phyloP scores from a whole-genome alignment of 2,797 vertebrate genomes.

The Pachyuromys duprasi region DNA sequence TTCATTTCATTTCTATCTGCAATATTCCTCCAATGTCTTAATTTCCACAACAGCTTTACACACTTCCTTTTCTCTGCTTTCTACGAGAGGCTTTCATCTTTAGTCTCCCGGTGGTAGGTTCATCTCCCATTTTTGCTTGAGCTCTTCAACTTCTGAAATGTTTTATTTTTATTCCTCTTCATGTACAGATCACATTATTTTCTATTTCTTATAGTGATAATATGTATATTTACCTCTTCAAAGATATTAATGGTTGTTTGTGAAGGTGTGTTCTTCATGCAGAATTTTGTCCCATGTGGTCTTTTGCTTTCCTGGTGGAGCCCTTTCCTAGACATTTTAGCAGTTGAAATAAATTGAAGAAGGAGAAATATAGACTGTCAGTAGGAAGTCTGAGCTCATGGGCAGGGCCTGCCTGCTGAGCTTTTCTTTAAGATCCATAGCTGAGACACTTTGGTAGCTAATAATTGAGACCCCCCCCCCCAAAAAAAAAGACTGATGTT shows the following conservation, averaged over 20 bases:
- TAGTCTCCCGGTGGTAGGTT: neutral
- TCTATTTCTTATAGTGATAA: neutral
- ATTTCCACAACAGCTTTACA: conserved; percentile 41
- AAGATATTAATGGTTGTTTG: neutral
- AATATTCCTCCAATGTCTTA: conserved; percentile 41
- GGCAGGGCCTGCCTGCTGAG: neutral
- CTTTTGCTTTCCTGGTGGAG: neutral
- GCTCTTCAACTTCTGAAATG: conserved; percentile 41
- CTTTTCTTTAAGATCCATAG: neutral
- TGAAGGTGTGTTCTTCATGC: neutral
- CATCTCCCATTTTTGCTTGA: neutral
- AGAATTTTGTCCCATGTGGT: neutral
- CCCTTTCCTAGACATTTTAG: neutral
- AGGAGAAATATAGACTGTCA: neutral
- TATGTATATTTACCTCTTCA: neutral
- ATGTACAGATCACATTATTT: neutral
- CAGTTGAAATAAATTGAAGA: neutral
- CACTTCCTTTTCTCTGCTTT: conserved; percentile 43
- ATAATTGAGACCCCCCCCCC: neutral
- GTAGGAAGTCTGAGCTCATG: neutral
- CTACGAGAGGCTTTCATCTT: conserved; percentile 50
- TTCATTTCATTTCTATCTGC: conserved; percentile 25
- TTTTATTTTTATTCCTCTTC: neutral
- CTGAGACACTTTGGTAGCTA: neutral
- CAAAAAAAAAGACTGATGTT: neutral